phyloP scores from a whole-genome alignment of 2,113 vertebrate species.

The Trochalopteron elliotii region DNA sequence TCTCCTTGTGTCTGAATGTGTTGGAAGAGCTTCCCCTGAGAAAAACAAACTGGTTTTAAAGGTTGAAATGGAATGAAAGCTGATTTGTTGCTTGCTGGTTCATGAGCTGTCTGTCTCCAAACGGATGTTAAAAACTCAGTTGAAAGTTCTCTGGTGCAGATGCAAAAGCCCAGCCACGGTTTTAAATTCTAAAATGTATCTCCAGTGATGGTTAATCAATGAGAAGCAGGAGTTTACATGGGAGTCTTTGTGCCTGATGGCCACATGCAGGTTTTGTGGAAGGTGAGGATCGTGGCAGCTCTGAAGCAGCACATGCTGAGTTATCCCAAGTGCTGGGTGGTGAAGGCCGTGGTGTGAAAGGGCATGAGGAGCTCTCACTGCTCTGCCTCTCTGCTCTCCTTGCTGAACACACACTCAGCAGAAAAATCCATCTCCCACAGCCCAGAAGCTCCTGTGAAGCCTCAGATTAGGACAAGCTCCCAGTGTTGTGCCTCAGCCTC shows the following conservation, averaged over 20 bases:
- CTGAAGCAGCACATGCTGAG: neutral
- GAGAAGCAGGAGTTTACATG: neutral
- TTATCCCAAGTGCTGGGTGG: neutral
- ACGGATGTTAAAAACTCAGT: neutral
- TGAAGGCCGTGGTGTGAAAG: neutral
- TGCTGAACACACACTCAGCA: neutral
- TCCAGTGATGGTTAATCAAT: neutral
- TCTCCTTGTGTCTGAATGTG: fast-evolving
- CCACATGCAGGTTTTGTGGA: neutral
- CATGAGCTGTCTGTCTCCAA: neutral
- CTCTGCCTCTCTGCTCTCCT: neutral
- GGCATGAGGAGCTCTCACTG: neutral
- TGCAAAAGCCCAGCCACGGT: neutral
- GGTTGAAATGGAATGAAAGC: neutral
- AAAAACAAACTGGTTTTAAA: neutral
- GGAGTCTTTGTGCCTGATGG: neutral
- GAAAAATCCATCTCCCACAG: neutral
- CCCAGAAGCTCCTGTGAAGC: neutral
- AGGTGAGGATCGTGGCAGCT: neutral
- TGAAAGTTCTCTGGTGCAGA: neutral
- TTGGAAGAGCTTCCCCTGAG: neutral
- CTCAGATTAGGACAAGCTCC: neutral
- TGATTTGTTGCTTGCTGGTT: neutral
- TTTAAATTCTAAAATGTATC: neutral
- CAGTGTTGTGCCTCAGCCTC: neutral